Evolutionary conservation across 1,140 invertebrate genomes (phyloP), one percentile per base, ranked within the genome.

Genomic region (Monomorium pharaonis): DNA sequence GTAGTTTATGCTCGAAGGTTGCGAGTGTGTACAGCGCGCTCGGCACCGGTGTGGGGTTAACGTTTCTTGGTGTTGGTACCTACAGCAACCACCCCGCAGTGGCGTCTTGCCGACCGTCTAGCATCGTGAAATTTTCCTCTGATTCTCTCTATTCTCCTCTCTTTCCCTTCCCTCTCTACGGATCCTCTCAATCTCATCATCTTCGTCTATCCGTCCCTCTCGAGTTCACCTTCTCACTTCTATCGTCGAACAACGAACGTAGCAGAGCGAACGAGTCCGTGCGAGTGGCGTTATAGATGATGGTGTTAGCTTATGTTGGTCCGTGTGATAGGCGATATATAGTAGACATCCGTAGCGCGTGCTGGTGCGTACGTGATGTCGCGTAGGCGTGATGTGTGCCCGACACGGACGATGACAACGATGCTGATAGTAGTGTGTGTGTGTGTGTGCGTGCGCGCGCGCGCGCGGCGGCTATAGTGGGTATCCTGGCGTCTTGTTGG

Each of bases 401-500:
- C 65, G 86, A 89, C 74, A 78, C 49, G 44, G 51, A 74, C 18
- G 44, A 54, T 70, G 54, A 74, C 49, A 76, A 74, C 12, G 70
- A 42, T 14, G 16, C 44, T 47, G 37, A 78, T 85, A 78, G 77
- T 51, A 18, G 85, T 70, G 49, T 47, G 47, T 30, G 51, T 30
- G 3, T 24, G 21, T 5, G 62, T 0, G 7, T 16, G 62, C 33
- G 62, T 37, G 37, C 63, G 37, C 63, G n/a, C 63, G 37, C 6
- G 14, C n/a, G 12, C n/a, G 70, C 74, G 63, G 78, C 49, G 49
- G 69, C 63, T 90, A 87, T 84, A 86, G 90, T 91, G 88, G 89
- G 85, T 92, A 92, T 92, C 90, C 90, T 92, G 89, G 89, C 91
- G 91, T 92, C 91, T 92, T 92, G 89, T 91, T 91, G 89, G 89